Conservation (phyloP, 2,888 invertebrate genomes). For the Caenorhabditis drosophilae region DNA sequence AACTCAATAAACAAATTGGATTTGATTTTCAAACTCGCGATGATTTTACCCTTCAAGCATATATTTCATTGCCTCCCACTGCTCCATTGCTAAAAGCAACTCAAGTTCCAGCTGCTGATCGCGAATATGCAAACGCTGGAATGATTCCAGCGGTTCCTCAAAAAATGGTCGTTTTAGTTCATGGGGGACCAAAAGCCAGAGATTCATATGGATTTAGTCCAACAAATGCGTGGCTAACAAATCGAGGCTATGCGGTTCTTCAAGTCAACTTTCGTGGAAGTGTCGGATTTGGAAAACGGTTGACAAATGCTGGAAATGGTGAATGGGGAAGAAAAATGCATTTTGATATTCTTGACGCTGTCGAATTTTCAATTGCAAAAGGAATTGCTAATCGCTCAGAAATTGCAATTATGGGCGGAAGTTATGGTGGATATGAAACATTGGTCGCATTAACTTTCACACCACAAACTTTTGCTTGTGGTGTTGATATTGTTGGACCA, state of each 20-base stretch:
- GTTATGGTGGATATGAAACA: conserved; percentile 68
- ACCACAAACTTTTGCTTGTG: conserved; percentile 66
- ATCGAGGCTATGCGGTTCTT: conserved; percentile 66
- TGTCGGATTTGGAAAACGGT: conserved; percentile 66
- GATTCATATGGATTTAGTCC: conserved; percentile 64
- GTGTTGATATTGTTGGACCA: conserved; percentile 68
- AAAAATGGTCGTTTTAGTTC: conserved; percentile 63
- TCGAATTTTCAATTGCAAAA: conserved; percentile 62
- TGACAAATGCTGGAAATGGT: conserved; percentile 67
- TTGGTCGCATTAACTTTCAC: conserved; percentile 68
- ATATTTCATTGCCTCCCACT: conserved; percentile 64
- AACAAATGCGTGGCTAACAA: conserved; percentile 64
- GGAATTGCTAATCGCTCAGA: conserved; percentile 58
- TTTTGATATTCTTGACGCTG: conserved; percentile 66
- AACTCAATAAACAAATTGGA: conserved; percentile 63
- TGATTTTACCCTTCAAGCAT: conserved; percentile 65
- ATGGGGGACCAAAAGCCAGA: conserved; percentile 67
- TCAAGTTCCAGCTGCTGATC: conserved; percentile 57
- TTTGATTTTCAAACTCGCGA: conserved; percentile 67
- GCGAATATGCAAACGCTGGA: conserved; percentile 61
- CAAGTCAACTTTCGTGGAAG: conserved; percentile 68
- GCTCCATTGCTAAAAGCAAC: conserved; percentile 48
- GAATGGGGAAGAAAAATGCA: conserved; percentile 69
- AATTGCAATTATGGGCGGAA: conserved; percentile 63
- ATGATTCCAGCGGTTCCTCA: conserved; percentile 63